Conservation (phyloP, 2,797 vertebrate genomes). For the Sylvia borin region DNA sequence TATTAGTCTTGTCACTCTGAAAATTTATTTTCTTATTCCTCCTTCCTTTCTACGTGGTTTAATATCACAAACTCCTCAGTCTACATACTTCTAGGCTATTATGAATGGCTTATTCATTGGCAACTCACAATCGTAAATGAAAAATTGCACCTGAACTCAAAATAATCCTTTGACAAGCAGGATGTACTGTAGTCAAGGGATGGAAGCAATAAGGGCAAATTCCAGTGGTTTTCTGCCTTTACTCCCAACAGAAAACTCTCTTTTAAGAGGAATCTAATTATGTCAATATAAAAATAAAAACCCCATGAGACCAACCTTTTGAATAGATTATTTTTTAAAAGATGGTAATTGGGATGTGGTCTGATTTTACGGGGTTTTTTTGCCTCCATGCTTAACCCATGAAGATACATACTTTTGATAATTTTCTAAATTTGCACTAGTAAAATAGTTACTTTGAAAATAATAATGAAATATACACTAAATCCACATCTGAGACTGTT, state of each 20-base stretch:
- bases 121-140: not conserved
- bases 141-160: not conserved
- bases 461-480: not conserved
- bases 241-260: not conserved
- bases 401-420: not conserved
- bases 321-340: not conserved
- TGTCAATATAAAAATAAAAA: constrained; percentile 4
- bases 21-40: constrained; percentile 31
- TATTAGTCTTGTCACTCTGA: not conserved
- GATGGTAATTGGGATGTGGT: not conserved
- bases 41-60: not conserved
- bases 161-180: not conserved
- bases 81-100: not conserved
- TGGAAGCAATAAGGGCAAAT: not conserved
- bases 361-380: not conserved
- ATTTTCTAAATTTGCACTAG: not conserved
- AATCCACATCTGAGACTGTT: not conserved
- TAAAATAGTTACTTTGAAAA: not conserved
- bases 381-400: not conserved
- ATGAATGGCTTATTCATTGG: not conserved
- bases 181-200: not conserved
- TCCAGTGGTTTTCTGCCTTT: not conserved
- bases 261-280: constrained; percentile 23
- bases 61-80: not conserved
- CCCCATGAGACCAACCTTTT: not conserved